Evolutionary conservation across 2,113 vertebrate species (phyloP), one percentile per base, ranked within the genome.

Genomic region (Balaeniceps rex): DNA sequence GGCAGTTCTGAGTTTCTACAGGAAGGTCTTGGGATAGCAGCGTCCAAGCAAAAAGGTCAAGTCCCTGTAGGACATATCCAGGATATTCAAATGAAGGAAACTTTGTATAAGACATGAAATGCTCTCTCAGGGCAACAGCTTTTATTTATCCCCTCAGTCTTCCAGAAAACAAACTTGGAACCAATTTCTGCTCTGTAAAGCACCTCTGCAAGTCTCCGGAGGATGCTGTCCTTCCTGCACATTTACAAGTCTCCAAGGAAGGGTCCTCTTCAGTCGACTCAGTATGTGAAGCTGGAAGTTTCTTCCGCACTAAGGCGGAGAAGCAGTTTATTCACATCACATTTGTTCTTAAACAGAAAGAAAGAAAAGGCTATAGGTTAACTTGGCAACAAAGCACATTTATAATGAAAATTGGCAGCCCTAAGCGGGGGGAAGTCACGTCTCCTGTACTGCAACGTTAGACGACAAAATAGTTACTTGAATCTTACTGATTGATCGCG

Each of bases 341-440:
- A 1, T 28, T 61, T 46, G 18, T 46, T 36, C 66, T 58, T 7
- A 7, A 72, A 78, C 28, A 44, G 33, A 49, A 33, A 25, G 36
- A 46, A 19, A 40, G 36, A 46, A 75, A 31, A 79, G 25, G 19
- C n/a, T 19, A 0, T 10, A 10, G 83, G 34, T 82, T 34, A 66
- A 33, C 42, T 72, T 52, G 16, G 33, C 47, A 25, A 68, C 38
- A 3, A 4, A 28, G 14, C 34, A 14, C 23, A 7, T 72, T 19
- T 38, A 5, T 47, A 36, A 23, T 18, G 36, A 52, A 47, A 26
- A 34, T 5, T 49, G 51, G 7, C 22, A 36, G 0, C 46, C 3
- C 0, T 11, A 12, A 5, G 16, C 9, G 58, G 16, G 12, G 34
- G 7, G 8, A 34, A 36, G 29, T 51, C 38, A 1, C 8, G 4